Percentiles rank a stretch among this genome's conserved stretches.
Conservation (phyloP, 2,113 vertebrate species). For the Speoplatyrhinus poulsoni region DNA sequence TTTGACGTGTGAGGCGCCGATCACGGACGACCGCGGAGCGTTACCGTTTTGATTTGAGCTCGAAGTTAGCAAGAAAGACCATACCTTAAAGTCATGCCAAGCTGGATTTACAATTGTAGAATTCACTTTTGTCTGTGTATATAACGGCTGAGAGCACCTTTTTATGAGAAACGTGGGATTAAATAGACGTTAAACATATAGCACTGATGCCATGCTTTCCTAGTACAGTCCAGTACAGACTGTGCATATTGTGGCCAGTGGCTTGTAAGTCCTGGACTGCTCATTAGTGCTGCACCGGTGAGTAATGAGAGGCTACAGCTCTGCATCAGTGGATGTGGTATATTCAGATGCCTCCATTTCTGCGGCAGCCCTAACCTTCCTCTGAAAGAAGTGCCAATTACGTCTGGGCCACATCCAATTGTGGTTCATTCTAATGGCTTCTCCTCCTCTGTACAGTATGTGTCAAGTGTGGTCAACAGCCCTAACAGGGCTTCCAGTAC, state of each 20-base stretch:
- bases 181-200: too few relatives aligned
- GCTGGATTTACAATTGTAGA: too few relatives aligned
- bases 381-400: conserved; percentile 33
- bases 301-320: conserved; percentile 24
- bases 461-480: conserved; percentile 6
- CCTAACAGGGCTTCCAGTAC: not conserved
- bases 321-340: conserved; percentile 15
- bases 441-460: conserved; percentile 6
- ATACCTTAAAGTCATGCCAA: too few relatives aligned
- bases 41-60: too few relatives aligned
- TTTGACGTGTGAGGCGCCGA: too few relatives aligned
- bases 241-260: not conserved
- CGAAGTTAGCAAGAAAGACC: too few relatives aligned
- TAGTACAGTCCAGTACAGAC: not conserved
- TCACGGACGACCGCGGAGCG: too few relatives aligned
- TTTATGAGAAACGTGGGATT: too few relatives aligned
- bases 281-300: conserved; percentile 22
- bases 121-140: too few relatives aligned
- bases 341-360: conserved; percentile 17
- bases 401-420: conserved; percentile 24
- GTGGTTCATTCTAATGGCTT: conserved; percentile 14
- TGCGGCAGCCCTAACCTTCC: conserved; percentile 10
- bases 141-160: too few relatives aligned
- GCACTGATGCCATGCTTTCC: too few relatives aligned
- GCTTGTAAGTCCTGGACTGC: conserved; percentile 15